A percentile compares a stretch with the other conserved stretches of the same genome.
Evolutionary conservation across 2,888 invertebrate genomes (phyloP).

Genomic region (Anagyrus pseudococci): DNA sequence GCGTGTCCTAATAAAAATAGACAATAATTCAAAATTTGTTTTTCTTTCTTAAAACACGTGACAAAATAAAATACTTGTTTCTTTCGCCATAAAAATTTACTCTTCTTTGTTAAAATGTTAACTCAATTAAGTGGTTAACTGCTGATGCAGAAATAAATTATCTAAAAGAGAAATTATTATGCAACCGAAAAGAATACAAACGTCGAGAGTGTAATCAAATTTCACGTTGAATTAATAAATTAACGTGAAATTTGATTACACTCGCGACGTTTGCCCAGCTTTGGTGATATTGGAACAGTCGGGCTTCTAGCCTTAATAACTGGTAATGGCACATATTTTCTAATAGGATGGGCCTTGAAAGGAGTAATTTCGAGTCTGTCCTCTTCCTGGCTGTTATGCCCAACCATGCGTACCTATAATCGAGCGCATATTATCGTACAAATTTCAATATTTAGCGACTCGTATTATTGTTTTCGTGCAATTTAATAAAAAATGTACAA

Average conservation of each 20-base stretch:
- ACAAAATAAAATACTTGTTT: not conserved
- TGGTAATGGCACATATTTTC: not conserved
- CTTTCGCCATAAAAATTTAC: not conserved
- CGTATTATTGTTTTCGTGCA: not conserved
- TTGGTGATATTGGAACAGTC: slow-evolving; percentile 16
- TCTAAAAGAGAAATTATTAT: not conserved
- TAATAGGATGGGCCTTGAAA: slow-evolving; percentile 1
- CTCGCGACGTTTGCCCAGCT: not conserved
- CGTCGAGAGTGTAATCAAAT: too few species aligned
- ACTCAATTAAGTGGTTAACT: not conserved
- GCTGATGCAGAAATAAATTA: not conserved
- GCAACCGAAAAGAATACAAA: not conserved
- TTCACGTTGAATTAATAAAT: not conserved
- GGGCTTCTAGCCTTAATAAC: not conserved
- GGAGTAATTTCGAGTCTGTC: not conserved
- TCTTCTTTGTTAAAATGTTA: not conserved
- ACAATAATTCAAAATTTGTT: slow-evolving; percentile 27
- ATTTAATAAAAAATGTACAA: too few species aligned
- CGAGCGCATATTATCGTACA: not conserved
- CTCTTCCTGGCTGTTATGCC: not conserved
- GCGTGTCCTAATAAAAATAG: slow-evolving; percentile 35
- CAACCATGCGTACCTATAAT: not conserved
- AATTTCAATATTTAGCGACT: not conserved
- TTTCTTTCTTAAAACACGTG: not conserved
- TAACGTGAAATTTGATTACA: not conserved